Base-by-base conservation (phyloP, 2,113 vertebrate genomes). In the Natator depressus region DNA sequence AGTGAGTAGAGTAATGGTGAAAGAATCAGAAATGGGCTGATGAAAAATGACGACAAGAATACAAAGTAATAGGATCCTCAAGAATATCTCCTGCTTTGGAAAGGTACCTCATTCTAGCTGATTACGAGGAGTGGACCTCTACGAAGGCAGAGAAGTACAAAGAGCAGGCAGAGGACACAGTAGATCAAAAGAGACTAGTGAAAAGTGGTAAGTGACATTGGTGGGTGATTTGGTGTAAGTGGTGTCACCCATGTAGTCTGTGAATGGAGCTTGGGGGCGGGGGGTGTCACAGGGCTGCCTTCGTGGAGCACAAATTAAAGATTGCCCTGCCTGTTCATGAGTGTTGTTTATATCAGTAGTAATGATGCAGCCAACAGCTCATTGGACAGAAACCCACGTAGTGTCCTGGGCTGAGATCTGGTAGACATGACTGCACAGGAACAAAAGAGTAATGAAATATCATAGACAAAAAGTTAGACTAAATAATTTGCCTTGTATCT, bases 311-410 rank as follows among this genome's bases (percentile, higher is more conserved):
- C 35, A 20, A 10, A 69, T 20, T 65, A 69, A 38, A 72, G 65
- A 38, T 22, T 72, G n/a, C n/a, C 20, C 87, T 49, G 81, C 1
- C 0, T 1, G 14, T 42, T 27, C n/a, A 35, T 76, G 80, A 79
- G 62, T 65, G 8, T 65, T 31, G 82, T 55, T 55, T 78, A 57
- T 38, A 24, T 25, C 65, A 5, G 65, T 12, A 20, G 20, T 22
- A 82, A 8, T 0, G 0, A 27, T 3, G 65, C 55, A 88, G 69
- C 69, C 31, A 53, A 81, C 1, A 0, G 31, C 24, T 53, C 25
- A 46, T 50, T 29, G 76, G 10, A 49, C 11, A 0, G 51, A 54
- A 35, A 17, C 50, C 84, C 65, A 22, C 10, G 2, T n/a, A 17
- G 3, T 27, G 22, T 27, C 12, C 38, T 46, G 24, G 24, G 10